phyloP scores from a whole-genome alignment of 1,140 invertebrate species.

The Lepeophtheirus salmonis region DNA sequence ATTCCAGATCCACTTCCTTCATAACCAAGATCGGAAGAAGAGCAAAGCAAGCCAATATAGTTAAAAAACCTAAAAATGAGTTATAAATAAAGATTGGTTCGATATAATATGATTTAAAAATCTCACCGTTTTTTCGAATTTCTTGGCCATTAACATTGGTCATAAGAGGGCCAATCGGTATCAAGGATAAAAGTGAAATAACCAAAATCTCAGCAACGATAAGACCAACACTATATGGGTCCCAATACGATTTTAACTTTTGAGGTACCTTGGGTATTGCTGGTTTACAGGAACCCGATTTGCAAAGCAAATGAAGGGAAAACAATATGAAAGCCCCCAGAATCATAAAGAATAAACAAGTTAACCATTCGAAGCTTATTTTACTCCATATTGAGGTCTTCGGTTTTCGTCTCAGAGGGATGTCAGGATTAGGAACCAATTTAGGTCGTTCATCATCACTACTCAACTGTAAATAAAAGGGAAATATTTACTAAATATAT shows the following conservation, averaged over 20 bases:
- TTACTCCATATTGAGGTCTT: background rate
- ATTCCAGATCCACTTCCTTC: slow-evolving; percentile 4
- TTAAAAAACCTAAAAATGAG: slow-evolving; percentile 9
- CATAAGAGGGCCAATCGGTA: slow-evolving; percentile 7
- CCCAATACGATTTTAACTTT: slow-evolving; percentile 2
- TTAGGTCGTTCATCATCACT: background rate
- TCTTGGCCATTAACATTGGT: background rate
- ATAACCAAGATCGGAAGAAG: slow-evolving; percentile 6
- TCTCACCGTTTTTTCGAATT: slow-evolving; percentile 11
- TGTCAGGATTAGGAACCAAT: background rate
- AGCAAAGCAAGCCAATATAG: slow-evolving; percentile 1
- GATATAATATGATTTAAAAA: background rate
- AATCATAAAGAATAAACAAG: slow-evolving; percentile 12
- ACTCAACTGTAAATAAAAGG: background rate
- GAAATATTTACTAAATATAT: background rate
- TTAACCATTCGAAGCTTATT: slow-evolving; percentile 11
- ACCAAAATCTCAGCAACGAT: background rate
- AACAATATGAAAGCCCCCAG: slow-evolving; percentile 6
- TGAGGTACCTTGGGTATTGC: slow-evolving; percentile 1
- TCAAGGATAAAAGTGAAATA: background rate
- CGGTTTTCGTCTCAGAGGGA: background rate
- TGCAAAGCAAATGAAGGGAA: slow-evolving; percentile 12
- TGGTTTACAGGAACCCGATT: slow-evolving; percentile 2
- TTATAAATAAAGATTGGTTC: background rate
- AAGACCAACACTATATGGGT: slow-evolving; percentile 1